Evolutionary conservation across 1,140 invertebrate genomes (phyloP), one percentile per base, ranked within the genome.

Genomic region (Oedothorax gibbosus): DNA sequence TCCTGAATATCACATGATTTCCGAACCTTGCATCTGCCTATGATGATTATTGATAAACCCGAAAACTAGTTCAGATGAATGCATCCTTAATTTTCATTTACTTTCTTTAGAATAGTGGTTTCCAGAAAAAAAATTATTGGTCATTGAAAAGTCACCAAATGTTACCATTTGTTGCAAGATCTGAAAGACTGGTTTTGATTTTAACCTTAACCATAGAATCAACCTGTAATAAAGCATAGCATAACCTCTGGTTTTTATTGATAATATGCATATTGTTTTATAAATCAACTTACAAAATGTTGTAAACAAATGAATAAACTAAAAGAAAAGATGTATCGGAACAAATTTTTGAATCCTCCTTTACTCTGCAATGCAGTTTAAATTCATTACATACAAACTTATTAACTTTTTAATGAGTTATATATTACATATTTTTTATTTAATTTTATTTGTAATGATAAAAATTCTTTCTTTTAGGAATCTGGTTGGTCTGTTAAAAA

Each of bases 401-500:
- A 14, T 60, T 60, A 7, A 60, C 7, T 60, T n/a, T 60, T 12
- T 60, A 14, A 2, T 60, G n/a, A 14, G 57, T 14, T 14, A 60
- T 14, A 60, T n/a, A 60, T 14, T 60, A 60, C 1, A 14, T 60
- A 60, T n/a, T n/a, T 60, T 12, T 60, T n/a, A 14, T 60, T 60
- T n/a, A n/a, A 60, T 60, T 60, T 60, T 3, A 60, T 12, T n/a
- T 2, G 2, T 60, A 60, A n/a, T 12, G 57, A 60, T 7, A 60
- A 60, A n/a, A 60, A 60, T 60, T 60, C 57, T 60, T 12, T n/a
- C 57, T n/a, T 60, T 60, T 14, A 60, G 50, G 62, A 68, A 49
- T 21, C 53, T 14, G 49, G 35, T 56, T 71, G 79, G 68, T 68
- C 79, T 20, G 51, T 81, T 15, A 81, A 81, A 56, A 81, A 71